Conservation (phyloP, 2,888 invertebrate species). For the Rhaphigaster nebulosa region DNA sequence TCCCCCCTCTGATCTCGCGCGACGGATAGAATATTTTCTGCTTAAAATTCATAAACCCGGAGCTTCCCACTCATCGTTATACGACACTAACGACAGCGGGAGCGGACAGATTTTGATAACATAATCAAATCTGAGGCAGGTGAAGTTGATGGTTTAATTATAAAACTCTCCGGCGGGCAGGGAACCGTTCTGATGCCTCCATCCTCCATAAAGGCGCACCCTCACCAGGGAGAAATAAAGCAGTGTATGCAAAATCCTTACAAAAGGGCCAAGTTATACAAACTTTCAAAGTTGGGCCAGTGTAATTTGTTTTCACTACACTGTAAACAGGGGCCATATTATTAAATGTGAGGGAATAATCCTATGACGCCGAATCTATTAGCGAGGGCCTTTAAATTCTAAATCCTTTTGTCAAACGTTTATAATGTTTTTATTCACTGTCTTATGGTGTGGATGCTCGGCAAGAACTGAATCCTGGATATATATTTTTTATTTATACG, state of each 20-base stretch:
- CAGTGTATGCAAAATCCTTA: constrained; percentile 17
- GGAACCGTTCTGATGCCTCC: neutral
- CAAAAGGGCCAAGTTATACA: constrained; percentile 19
- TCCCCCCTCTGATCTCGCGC: neutral
- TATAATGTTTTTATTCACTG: neutral
- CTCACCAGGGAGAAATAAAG: constrained; percentile 27
- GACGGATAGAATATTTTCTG: constrained; percentile 19
- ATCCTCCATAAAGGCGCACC: neutral
- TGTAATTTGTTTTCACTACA: constrained; percentile 38
- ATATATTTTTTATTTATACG: too few relatives aligned
- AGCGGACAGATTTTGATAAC: constrained; percentile 10
- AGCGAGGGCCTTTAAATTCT: neutral
- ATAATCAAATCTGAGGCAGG: constrained; percentile 43
- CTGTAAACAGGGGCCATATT: constrained; percentile 44
- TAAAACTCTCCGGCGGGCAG: neutral
- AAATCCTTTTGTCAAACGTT: neutral
- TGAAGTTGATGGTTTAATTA: constrained; percentile 42
- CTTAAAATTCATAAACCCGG: constrained; percentile 41
- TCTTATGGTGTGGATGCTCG: too few relatives aligned
- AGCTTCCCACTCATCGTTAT: constrained; percentile 6
- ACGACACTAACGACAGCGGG: constrained; percentile 25
- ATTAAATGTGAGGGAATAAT: constrained; percentile 30
- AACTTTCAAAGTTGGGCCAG: constrained; percentile 15
- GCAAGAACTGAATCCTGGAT: too few relatives aligned
- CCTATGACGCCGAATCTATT: neutral